phyloP scores from a whole-genome alignment of 2,888 invertebrate genomes.

The Agonopterix heracliana region DNA sequence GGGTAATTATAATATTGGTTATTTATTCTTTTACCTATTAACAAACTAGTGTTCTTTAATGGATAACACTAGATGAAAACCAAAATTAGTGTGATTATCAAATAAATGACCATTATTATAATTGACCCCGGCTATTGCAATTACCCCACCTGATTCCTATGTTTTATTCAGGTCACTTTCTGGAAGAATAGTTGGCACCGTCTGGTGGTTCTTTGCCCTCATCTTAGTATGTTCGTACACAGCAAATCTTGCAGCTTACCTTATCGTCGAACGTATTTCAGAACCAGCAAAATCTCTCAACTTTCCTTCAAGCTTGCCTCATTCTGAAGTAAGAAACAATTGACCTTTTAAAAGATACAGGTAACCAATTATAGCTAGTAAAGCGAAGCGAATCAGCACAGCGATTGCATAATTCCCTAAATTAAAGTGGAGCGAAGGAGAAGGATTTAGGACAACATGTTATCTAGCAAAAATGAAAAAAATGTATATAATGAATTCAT shows the following conservation, averaged over 20 bases:
- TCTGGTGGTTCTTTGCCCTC: conserved; percentile 99
- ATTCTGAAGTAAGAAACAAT: conserved; percentile 86
- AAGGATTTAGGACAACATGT: not conserved
- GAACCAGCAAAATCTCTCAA: conserved; percentile 86
- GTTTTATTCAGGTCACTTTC: conserved; percentile 82
- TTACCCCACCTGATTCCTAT: too few relatives aligned
- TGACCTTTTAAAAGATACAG: conserved; percentile 43
- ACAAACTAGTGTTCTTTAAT: too few relatives aligned
- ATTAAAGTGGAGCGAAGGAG: too few relatives aligned
- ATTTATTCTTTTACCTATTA: too few relatives aligned
- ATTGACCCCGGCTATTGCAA: too few relatives aligned
- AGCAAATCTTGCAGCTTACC: conserved; percentile 97
- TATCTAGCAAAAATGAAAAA: too few relatives aligned
- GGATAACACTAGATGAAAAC: too few relatives aligned
- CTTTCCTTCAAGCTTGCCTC: conserved; percentile 92
- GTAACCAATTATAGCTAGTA: conserved; percentile 39
- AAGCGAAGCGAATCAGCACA: conserved; percentile 29
- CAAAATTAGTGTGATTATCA: too few relatives aligned
- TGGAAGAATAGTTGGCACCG: conserved; percentile 96
- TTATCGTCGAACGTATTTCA: conserved; percentile 97
- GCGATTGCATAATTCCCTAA: conserved; percentile 31
- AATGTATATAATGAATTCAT: too few relatives aligned
- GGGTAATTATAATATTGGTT: too few relatives aligned
- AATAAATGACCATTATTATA: too few relatives aligned
- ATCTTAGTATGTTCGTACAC: conserved; percentile 99